Evolutionary conservation across 2,888 invertebrate genomes (phyloP).

Genomic region (Neria commutata): DNA sequence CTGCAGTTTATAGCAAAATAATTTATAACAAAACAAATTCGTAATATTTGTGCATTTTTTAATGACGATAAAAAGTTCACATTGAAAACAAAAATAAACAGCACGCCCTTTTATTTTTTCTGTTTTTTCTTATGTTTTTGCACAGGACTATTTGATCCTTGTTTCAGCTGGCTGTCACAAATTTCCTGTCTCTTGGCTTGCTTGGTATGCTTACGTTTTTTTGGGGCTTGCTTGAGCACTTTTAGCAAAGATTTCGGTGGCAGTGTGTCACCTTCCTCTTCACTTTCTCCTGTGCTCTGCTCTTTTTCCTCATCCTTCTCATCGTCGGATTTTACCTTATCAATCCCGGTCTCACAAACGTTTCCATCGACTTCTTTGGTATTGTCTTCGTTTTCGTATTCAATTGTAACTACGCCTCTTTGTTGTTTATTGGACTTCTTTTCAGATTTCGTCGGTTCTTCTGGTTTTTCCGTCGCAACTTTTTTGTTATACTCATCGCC

Average conservation of each 20-base stretch:
- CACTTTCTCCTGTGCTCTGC: neutral
- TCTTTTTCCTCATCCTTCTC: neutral
- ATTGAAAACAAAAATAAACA: neutral
- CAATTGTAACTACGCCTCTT: conserved; percentile 51
- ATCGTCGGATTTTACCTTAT: neutral
- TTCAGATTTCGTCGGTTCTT: conserved; percentile 12
- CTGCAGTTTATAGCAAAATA: no score
- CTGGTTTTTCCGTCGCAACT: conserved; percentile 15
- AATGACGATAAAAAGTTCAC: neutral
- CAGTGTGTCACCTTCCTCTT: neutral
- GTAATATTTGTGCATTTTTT: neutral
- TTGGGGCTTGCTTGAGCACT: neutral
- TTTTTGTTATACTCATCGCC: conserved; percentile 34
- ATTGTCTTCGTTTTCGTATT: conserved; percentile 44
- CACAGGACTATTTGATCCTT: neutral
- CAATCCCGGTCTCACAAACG: neutral
- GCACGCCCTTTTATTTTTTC: neutral
- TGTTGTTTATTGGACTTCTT: conserved; percentile 16
- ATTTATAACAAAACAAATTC: neutral
- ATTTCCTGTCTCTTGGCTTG: neutral
- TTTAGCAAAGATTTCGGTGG: conserved; percentile 28
- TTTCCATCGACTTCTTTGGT: conserved; percentile 4
- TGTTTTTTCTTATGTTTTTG: neutral
- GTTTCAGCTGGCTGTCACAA: neutral
- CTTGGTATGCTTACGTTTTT: neutral